Evolutionary conservation across 2,113 vertebrate species (phyloP).

Genomic region (Bettongia penicillata): DNA sequence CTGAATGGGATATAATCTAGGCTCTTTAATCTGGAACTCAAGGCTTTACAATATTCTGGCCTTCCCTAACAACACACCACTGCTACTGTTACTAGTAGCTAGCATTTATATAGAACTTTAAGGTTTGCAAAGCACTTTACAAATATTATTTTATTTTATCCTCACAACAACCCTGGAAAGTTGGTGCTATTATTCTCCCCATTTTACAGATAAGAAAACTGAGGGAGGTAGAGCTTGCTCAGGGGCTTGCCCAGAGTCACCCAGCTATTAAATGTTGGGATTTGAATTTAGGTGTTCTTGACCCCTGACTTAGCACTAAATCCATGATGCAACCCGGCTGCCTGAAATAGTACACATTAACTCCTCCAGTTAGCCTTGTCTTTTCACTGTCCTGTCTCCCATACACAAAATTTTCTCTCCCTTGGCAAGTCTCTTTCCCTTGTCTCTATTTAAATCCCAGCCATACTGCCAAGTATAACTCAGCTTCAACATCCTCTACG

Average conservation of each 20-base stretch:
- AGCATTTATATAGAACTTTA: neutral
- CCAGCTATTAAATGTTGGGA: no score
- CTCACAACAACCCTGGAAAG: neutral
- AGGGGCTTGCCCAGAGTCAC: no score
- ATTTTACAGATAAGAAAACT: neutral
- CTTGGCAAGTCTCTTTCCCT: neutral
- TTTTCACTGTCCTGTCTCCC: no score
- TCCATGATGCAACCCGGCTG: no score
- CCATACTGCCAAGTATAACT: neutral
- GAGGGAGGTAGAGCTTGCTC: neutral
- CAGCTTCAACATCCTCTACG: neutral
- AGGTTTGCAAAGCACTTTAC: neutral
- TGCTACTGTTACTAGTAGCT: neutral
- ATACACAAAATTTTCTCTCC: neutral
- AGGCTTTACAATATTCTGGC: no score
- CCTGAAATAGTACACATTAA: no score
- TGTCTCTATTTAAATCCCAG: neutral
- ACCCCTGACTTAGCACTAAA: no score
- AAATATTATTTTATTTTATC: neutral
- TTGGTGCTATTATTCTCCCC: neutral
- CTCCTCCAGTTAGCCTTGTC: no score
- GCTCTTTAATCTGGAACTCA: no score
- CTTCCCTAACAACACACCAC: no score
- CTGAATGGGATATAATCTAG: no score
- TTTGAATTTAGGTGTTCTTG: no score